Base-by-base conservation (phyloP, 92 coral and sea anemone genomes). In the Actinostola sp. region DNA sequence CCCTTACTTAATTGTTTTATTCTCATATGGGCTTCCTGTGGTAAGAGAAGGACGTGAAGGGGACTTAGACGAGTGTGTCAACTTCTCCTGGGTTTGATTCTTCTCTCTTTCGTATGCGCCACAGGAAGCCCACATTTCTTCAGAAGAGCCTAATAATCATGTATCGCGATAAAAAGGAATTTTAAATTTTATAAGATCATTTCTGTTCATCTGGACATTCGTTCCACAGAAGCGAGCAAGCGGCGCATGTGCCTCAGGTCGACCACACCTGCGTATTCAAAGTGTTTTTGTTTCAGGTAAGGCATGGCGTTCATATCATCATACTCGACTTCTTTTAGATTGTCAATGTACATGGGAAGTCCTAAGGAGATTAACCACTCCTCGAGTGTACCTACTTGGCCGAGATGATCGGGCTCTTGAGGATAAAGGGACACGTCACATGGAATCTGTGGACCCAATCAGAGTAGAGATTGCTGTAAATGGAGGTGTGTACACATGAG, bases 311-410 rank as follows among this genome's bases (percentile, higher is more conserved):
- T 65, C 93, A 93, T 87, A 72, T 87, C 96, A 53, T 90, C 98
- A 71, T 87, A 93, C 19, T 86, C 92, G 29, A 88, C 98, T 59
- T 93, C 98, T 17, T 36, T 66, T 11, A 93, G 46, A 44, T 80
- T 91, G 50, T 84, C 88, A 49, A 87, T 82, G 34, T 93, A 93
- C 98, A 90, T 93, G 9, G 98, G 98, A 2, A 93, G 67, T 0
- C 98, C 98, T 23, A 93, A 83, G 11, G 98, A 93, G 14, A 83
- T 76, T 26, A 93, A 67, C 98, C 98, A 93, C 12, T 87, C 94
- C n/a, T 61, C 78, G 32, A 88, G 11, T n/a, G 86, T 79, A 36
- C 63, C 51, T 69, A 91, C 67, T 51, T 83, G 63, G 16, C 97
- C 98, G 1, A 82, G 73, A 19, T 83, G 62, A 66, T 93, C 97